Evolutionary conservation across 2,888 invertebrate genomes (phyloP), one percentile per base, ranked within the genome.

Genomic region (Troides oblongomaculatus): DNA sequence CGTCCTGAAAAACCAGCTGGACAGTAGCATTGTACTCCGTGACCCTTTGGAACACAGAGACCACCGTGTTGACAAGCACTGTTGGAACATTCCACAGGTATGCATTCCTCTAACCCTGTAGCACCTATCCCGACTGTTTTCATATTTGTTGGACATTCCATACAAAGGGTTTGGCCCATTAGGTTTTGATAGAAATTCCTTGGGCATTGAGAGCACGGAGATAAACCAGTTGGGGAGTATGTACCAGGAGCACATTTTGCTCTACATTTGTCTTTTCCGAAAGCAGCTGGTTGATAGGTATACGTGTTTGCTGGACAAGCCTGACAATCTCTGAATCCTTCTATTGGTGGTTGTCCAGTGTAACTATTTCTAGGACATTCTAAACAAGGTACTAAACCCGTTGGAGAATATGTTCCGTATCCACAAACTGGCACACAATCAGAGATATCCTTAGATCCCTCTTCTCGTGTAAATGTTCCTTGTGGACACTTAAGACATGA

Each of bases 351-450:
- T 85, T 97, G 96, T 1, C 95, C 95, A 1, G 97, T 97, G 86
- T 95, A 99, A 73, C 97, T 98, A 81, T 98, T 98, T 75, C 97
- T 94, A 2, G 98, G 97, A 88, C 99, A 99, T 85, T 98, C 98
- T 71, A 98, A 92, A 83, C 99, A 99, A 25, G 98, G 97, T 6
- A 97, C 97, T 77, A 99, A 93, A 62, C 98, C 98, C 21, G 98
- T 98, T 61, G 97, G 97, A 1, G 98, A 98, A 86, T 98, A 99
- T 30, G 98, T 99, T 71, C 99, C 99, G 81, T 96, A 98, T 25
- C 99, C 99, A 82, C 99, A 99, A 17, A 98, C 98, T 1, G 99
- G 98, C 66, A 98, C 94, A 81, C 98, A 98, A 78, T 97, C 97
- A 70, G 95, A 94, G 58, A 97, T 92, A 69, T 96, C 95, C 86